phyloP scores from a whole-genome alignment of 1,140 invertebrate species.

The Drosophila mojavensis region DNA sequence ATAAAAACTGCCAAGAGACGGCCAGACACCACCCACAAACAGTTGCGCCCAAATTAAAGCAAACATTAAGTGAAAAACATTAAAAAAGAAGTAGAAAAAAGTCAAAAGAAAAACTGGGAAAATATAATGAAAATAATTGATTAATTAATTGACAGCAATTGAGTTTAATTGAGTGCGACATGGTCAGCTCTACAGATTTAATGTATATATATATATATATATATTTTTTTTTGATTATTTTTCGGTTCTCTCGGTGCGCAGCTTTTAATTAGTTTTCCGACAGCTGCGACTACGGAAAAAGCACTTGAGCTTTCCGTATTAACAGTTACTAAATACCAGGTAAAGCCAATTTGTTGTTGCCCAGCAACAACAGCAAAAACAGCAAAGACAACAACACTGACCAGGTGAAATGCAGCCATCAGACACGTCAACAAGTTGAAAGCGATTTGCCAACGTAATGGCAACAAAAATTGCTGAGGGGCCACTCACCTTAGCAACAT shows the following conservation, averaged over 20 bases:
- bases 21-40: slow-evolving; percentile 2
- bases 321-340: slow-evolving; percentile 70
- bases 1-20: slow-evolving; percentile 20
- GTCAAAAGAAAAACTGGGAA: slow-evolving; percentile 2
- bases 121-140: slow-evolving; percentile 61
- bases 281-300: slow-evolving; percentile 47
- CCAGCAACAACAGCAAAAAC: slow-evolving; percentile 31
- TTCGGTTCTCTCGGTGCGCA: not conserved
- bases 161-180: slow-evolving; percentile 73
- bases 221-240: not conserved
- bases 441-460: slow-evolving; percentile 38
- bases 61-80: slow-evolving; percentile 19
- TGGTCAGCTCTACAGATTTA: slow-evolving; percentile 22
- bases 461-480: slow-evolving; percentile 45
- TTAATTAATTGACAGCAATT: slow-evolving; percentile 76
- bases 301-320: slow-evolving; percentile 25
- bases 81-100: not conserved
- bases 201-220: not conserved
- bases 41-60: slow-evolving; percentile 27
- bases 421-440: slow-evolving; percentile 37
- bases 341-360: slow-evolving; percentile 26
- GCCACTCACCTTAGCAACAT: slow-evolving; percentile 68
- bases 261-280: slow-evolving; percentile 29
- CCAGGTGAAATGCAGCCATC: not conserved
- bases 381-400: slow-evolving; percentile 38